Base-by-base conservation (phyloP, 2,888 invertebrate genomes). In the Lepetodrilus schrolli region DNA sequence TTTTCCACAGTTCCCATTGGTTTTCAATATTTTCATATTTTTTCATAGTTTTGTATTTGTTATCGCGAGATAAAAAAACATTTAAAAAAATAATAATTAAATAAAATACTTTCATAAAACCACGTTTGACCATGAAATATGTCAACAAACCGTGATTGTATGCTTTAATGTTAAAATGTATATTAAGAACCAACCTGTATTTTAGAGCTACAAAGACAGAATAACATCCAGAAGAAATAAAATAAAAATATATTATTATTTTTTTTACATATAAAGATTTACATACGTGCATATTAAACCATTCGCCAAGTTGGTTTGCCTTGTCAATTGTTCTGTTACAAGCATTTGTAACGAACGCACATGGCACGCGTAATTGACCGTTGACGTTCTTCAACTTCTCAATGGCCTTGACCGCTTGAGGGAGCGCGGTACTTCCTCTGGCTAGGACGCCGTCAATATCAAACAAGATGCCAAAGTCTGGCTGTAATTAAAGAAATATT, bases 371-470 rank as follows among this genome's bases (percentile, higher is more conserved):
- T 34, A 89, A 78, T 17, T 86, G 81, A 1, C 89, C 88, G 20
- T 85, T 76, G 0, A 80, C 78, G 72, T 89, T 87, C 65, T 86
- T 82, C 50, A 90, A 81, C 23, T 84, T 79, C 48, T 85, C 78
- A 36, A 90, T 77, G 21, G 86, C 88, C 68, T 84, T 79, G 51
- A 83, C 76, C 13, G 90, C 88, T 0, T 84, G 83, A 5, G 83
- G 83, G 5, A 90, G 79, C 4, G 89, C 86, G n/a, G 83, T 84
- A 37, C 85, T 85, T 13, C 90, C 90, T 34, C 89, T 74, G 1
- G 89, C 90, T 37, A 90, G 75, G 3, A 90, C 90, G 0, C 90
- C 90, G 71, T 90, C 90, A 13, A 90, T 89, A 75, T 90, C 90
- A 82, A 90, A 90, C 68, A 89, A 78, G 34, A 90, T 86, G n/a